Conservation (phyloP, 2,888 invertebrate species). For the Calameuta filiformis region DNA sequence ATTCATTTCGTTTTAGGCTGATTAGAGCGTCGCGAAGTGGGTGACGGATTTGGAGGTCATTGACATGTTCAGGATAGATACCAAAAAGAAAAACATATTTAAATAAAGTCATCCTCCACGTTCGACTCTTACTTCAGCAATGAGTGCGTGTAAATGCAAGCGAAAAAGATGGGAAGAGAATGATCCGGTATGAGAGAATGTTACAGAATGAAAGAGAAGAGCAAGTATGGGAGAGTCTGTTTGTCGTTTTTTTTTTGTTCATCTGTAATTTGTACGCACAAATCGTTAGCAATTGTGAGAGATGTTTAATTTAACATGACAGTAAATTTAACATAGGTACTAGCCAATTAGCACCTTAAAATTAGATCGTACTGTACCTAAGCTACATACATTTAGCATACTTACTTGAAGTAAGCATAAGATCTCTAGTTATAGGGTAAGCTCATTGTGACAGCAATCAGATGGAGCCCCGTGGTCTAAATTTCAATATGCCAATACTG, state of each 20-base stretch:
- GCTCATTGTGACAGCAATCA: constrained; percentile 64
- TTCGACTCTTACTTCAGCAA: background rate
- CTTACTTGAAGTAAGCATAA: constrained; percentile 33
- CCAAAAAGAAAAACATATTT: background rate
- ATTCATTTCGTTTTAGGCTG: background rate
- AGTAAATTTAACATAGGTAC: constrained; percentile 25
- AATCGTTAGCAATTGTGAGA: constrained; percentile 15
- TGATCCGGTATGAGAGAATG: background rate
- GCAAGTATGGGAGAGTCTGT: background rate
- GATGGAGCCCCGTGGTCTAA: constrained; percentile 45
- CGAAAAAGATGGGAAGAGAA: background rate
- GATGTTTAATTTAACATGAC: constrained; percentile 25
- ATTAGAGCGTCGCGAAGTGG: background rate
- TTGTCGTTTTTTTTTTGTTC: background rate
- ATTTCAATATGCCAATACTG: constrained; percentile 16
- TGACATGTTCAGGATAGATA: background rate
- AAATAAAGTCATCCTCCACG: background rate
- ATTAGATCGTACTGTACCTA: constrained; percentile 39
- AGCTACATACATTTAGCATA: constrained; percentile 44
- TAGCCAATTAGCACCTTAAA: constrained; percentile 45
- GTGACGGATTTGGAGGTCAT: background rate
- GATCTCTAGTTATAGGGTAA: constrained; percentile 51
- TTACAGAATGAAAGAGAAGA: background rate
- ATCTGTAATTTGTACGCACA: constrained; percentile 16
- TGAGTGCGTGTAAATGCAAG: background rate